phyloP scores from a whole-genome alignment of 1,140 invertebrate species.

The Anastrepha ludens region DNA sequence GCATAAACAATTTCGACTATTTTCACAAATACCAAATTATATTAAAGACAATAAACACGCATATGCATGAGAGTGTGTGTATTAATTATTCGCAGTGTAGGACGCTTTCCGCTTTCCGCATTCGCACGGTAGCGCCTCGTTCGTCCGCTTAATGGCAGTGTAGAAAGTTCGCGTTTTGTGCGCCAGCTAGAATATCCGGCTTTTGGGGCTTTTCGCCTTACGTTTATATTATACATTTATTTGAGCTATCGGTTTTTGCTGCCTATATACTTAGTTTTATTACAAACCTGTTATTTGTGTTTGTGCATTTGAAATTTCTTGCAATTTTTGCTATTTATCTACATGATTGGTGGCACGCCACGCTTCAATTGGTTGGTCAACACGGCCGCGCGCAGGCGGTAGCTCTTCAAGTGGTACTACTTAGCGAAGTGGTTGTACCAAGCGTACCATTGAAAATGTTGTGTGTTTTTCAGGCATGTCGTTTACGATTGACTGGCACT shows the following conservation, averaged over 20 bases:
- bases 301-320: not conserved
- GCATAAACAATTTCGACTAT: slow-evolving; percentile 35
- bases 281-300: not conserved
- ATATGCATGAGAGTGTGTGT: not conserved
- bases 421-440: no score
- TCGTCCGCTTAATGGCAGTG: not conserved
- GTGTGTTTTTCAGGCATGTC: not conserved
- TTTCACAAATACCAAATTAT: not conserved
- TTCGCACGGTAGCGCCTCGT: not conserved
- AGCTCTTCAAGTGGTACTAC: not conserved
- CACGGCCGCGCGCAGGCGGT: not conserved
- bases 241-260: not conserved
- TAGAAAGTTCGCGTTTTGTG: slow-evolving; percentile 29
- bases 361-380: slow-evolving; percentile 44
- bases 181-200: slow-evolving; percentile 23
- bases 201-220: not conserved
- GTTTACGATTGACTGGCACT: slow-evolving; percentile 14
- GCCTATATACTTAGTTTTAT: not conserved
- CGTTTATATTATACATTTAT: not conserved
- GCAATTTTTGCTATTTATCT: slow-evolving; percentile 15
- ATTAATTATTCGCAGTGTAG: not conserved
- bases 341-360: slow-evolving; percentile 21
- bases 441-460: not conserved
- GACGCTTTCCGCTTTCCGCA: slow-evolving; percentile 32
- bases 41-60: slow-evolving; percentile 19